Evolutionary conservation across 1,140 invertebrate species (phyloP).

Genomic region (Stenopsyche tienmushanensis): DNA sequence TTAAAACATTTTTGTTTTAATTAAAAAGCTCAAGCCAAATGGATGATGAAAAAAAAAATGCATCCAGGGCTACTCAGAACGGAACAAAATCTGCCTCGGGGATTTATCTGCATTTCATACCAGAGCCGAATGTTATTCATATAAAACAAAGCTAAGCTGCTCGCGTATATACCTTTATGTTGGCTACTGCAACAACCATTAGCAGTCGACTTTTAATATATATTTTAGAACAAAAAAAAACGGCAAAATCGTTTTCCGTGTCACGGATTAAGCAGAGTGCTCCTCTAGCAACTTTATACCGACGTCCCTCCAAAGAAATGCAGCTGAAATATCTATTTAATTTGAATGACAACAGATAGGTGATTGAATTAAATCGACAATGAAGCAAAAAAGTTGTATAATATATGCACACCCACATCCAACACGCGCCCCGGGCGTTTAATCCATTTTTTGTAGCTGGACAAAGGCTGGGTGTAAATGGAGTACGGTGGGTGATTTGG

Average conservation of each 20-base stretch:
- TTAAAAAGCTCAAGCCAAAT: too few species aligned
- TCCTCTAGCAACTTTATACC: too few species aligned
- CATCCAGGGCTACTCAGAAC: not conserved
- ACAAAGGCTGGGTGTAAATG: not conserved
- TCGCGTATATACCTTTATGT: too few species aligned
- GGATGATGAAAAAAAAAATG: not conserved
- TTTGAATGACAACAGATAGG: too few species aligned
- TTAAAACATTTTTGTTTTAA: conserved; percentile 2
- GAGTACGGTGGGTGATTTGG: not conserved
- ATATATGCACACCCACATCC: not conserved
- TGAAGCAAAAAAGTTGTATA: not conserved
- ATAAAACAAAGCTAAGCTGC: conserved; percentile 9
- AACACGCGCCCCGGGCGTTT: not conserved
- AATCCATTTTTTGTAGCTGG: not conserved
- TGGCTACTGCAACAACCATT: too few species aligned
- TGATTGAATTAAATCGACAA: too few species aligned
- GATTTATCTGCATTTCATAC: conserved; percentile 10
- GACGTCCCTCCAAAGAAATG: too few species aligned
- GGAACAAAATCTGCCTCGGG: conserved; percentile 2
- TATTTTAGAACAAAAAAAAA: too few species aligned
- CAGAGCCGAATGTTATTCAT: conserved; percentile 5
- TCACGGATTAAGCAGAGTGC: too few species aligned
- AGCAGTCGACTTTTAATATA: too few species aligned
- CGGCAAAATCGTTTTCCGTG: too few species aligned
- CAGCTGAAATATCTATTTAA: too few species aligned